Base-by-base conservation (phyloP, 2,797 vertebrate genomes). In the Schizopygopsis malacanthus region DNA sequence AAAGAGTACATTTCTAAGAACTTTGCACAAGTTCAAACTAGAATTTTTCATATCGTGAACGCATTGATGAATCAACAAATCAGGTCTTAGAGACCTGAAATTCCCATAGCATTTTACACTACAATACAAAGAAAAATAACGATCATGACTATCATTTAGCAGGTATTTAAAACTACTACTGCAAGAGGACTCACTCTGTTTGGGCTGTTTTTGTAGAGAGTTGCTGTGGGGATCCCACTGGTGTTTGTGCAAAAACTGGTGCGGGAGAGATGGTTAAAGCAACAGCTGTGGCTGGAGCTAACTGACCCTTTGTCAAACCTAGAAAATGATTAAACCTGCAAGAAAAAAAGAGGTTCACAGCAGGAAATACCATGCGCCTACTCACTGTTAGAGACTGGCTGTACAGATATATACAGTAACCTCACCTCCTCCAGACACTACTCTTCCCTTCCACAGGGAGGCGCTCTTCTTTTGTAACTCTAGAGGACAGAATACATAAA, bases 271-370 rank as follows among this genome's bases (percentile, higher is more conserved):
- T 45, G 63, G 86, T 28, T 16, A 91, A 86, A 4, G 87, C 76
- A 28, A 90, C 86, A 61, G 90, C 79, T 73, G 92, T 82, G 72
- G 87, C 87, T 28, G 92, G 91, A 45, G 94, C 91, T 16, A 96
- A 85, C 5, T 94, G 94, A 22, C 89, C 92, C 87, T 94, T 96
- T 18, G 93, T 79, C 54, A 95, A 90, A 84, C 95, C 93, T 83
- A 96, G 94, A 37, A 96, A 92, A 72, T 93, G 94, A 85, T 96
- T 95, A 89, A 96, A 96, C 90, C 96, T 96, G 86, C 50, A 63
- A 79, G n/a, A 67, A 8, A 71, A 41, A 15, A 39, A 4, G 45
- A 20, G 9, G 12, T 13, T 79, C 41, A 79, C 75, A 56, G 25
- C n/a, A 54, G 61, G 22, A 78, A 76, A 22, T 47, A 59, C 70